Base-by-base conservation (phyloP, 2,113 vertebrate species). In the Globicephala melas region DNA sequence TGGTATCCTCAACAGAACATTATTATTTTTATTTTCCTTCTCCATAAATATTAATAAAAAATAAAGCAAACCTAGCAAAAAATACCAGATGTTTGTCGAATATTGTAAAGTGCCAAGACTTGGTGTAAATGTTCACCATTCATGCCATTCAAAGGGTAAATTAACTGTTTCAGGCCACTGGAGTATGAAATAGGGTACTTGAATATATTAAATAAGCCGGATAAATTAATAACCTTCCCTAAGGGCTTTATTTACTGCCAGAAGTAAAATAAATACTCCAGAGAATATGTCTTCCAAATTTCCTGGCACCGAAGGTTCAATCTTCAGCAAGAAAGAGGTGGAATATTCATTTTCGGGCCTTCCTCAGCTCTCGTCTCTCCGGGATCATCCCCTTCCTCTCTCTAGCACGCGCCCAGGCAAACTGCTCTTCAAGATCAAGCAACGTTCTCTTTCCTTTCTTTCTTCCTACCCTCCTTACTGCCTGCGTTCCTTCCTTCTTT, bases 121-220 rank as follows among this genome's bases (percentile, higher is more conserved):
- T 89, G 20, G 50, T 55, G 17, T 86, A 89, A 88, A 12, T 76
- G 74, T 63, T 94, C 79, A 94, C 68, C 83, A 91, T 86, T 77
- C 81, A 18, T 17, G 31, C 68, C 65, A 77, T 71, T 96, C 81
- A 82, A 73, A 97, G 91, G 81, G 70, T 21, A 95, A 96, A 95
- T 94, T 95, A 91, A 94, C 62, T 81, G 97, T 95, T 94, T 96
- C 89, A 96, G 82, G 77, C 67, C 81, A 83, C n/a, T 79, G 47
- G 91, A 91, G 82, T 94, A 96, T 86, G 71, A 97, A 97, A 89
- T 38, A 68, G 85, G 89, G 33, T 87, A 70, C 94, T 92, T 97
- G 93, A 91, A 89, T 74, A 86, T 41, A 60, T 31, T 96, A 81
- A 96, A 41, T 79, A 77, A 44, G 38, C 10, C 58, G 62, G 50